Conservation (phyloP, 2,888 invertebrate genomes). For the Napeogenes inachia region DNA sequence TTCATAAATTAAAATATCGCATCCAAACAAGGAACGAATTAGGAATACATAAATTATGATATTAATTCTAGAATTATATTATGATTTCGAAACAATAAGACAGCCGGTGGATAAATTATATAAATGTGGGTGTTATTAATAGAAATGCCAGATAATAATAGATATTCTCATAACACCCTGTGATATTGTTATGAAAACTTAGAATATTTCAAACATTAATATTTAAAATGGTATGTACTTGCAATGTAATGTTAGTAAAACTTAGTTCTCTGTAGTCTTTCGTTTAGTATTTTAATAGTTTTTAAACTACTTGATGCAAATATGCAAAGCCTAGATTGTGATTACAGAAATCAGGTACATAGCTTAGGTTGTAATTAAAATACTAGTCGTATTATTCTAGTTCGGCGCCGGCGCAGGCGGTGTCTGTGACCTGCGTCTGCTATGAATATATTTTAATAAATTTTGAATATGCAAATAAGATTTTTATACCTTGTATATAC, state of each 20-base stretch:
- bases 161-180: slow-evolving; percentile 19
- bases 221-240: too few relatives aligned
- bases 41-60: not conserved
- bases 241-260: too few relatives aligned
- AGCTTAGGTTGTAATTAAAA: slow-evolving; percentile 48
- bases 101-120: not conserved
- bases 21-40: too few relatives aligned
- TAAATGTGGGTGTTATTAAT: slow-evolving; percentile 17
- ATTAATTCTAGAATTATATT: slow-evolving; percentile 4
- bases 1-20: too few relatives aligned
- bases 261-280: too few relatives aligned
- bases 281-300: too few relatives aligned
- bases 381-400: slow-evolving; percentile 33
- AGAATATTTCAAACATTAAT: too few relatives aligned
- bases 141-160: slow-evolving; percentile 18
- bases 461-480: slow-evolving; percentile 1
- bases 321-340: slow-evolving; percentile 32
- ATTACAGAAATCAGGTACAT: slow-evolving; percentile 27
- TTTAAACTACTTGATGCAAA: slow-evolving; percentile 35
- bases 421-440: slow-evolving; percentile 13
- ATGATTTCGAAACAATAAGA: slow-evolving; percentile 7
- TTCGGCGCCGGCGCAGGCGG: slow-evolving; percentile 40
- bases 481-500: not conserved
- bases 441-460: slow-evolving; percentile 16
- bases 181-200: not conserved